Conservation (phyloP, 2,113 vertebrate genomes). For the Amblyornis subalaris region DNA sequence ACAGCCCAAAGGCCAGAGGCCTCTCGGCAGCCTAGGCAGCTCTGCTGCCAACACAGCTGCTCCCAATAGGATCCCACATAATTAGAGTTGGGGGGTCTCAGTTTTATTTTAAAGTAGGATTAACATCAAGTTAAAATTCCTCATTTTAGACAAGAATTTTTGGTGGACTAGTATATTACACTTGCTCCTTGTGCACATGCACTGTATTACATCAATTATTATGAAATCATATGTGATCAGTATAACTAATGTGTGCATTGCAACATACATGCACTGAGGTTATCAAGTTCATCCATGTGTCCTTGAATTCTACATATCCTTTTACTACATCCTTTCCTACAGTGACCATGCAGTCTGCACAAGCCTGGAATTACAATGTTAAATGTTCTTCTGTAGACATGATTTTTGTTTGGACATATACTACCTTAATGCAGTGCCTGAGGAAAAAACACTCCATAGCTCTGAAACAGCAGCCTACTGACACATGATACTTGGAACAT, state of each 20-base stretch:
- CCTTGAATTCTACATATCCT: neutral
- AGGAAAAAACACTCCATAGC: neutral
- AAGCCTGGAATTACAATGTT: neutral
- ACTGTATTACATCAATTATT: neutral
- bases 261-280: neutral
- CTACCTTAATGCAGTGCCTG: neutral
- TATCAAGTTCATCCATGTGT: neutral
- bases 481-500: neutral
- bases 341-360: neutral
- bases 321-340: neutral
- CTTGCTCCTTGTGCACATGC: neutral
- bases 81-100: neutral
- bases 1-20: neutral
- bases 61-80: neutral
- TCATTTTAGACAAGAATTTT: neutral
- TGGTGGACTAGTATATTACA: neutral
- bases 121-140: neutral
- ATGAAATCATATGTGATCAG: neutral
- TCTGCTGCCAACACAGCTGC: neutral
- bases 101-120: neutral
- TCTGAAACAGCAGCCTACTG: neutral
- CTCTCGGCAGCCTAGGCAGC: fast-evolving
- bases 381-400: neutral
- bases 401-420: neutral
- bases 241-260: neutral